Evolutionary conservation across 2,888 invertebrate species (phyloP).

Genomic region (Zelleria hepariella): DNA sequence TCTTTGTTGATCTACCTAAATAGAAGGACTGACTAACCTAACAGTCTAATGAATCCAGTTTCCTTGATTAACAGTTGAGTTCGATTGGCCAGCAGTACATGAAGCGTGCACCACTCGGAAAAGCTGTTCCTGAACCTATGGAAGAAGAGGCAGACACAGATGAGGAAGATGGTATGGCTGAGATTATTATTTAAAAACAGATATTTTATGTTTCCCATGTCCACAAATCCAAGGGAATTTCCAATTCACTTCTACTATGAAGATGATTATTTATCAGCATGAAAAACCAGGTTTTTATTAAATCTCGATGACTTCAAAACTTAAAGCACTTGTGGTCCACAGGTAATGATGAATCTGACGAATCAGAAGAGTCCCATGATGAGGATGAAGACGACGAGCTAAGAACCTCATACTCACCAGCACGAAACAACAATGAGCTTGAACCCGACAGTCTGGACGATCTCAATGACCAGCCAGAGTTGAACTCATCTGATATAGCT

Average conservation of each 20-base stretch:
- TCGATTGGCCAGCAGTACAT: conserved; percentile 64
- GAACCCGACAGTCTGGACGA: conserved; percentile 56
- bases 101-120: conserved; percentile 66
- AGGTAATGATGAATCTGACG: conserved; percentile 72
- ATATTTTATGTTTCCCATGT: too few relatives aligned
- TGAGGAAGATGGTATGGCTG: conserved; percentile 61
- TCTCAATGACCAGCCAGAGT: conserved; percentile 44
- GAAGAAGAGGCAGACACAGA: conserved; percentile 72
- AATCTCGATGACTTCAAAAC: not conserved
- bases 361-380: conserved; percentile 71
- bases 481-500: conserved; percentile 22
- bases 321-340: too few relatives aligned
- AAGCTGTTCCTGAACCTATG: conserved; percentile 68
- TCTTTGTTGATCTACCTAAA: too few relatives aligned
- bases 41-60: too few relatives aligned
- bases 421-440: conserved; percentile 53
- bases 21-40: too few relatives aligned
- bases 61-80: conserved; percentile 47
- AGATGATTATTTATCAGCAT: too few relatives aligned
- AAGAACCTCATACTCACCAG: conserved; percentile 50
- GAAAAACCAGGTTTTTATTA: not conserved
- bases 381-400: conserved; percentile 72
- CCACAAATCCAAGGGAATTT: too few relatives aligned
- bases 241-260: too few relatives aligned
- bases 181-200: too few relatives aligned